These are phyloP conservation scores for Altica lythri DNA, from an alignment of 2,888 invertebrate species.

Conservation along the genomic window DNA sequence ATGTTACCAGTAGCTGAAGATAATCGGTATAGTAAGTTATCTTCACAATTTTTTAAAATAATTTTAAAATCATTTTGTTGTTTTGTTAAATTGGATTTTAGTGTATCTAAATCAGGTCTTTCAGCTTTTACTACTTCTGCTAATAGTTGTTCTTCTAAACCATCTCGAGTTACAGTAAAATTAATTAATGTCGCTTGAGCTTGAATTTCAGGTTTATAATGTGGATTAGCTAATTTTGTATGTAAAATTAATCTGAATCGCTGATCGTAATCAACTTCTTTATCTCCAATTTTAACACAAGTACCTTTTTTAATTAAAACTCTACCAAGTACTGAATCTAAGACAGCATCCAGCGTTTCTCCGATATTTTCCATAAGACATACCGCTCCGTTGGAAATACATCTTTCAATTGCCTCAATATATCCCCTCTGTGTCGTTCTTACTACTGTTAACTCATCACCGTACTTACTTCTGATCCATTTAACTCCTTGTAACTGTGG, in stretches of 20 bases:
- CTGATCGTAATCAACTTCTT: slow-evolving; percentile 86
- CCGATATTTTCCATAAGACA: slow-evolving; percentile 88
- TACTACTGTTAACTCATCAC: slow-evolving; percentile 72
- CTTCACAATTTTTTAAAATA: slow-evolving; percentile 86
- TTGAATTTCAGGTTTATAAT: slow-evolving; percentile 96
- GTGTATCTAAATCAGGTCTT: slow-evolving; percentile 84
- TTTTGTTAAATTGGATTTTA: slow-evolving; percentile 82
- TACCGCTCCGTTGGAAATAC: slow-evolving; percentile 69
- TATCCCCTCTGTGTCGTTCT: slow-evolving; percentile 82
- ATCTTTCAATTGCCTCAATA: slow-evolving; percentile 78
- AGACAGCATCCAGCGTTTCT: slow-evolving; percentile 86
- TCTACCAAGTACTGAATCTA: slow-evolving; percentile 86
- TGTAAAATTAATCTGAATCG: slow-evolving; percentile 84
- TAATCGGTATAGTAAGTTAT: slow-evolving; percentile 82
- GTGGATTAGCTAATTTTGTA: slow-evolving; percentile 93
- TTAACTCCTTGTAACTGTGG: slow-evolving; percentile 87
- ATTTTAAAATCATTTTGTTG: slow-evolving; percentile 96
- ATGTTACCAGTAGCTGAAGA: slow-evolving; percentile 93
- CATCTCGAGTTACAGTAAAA: slow-evolving; percentile 93
- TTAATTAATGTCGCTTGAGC: slow-evolving; percentile 95
- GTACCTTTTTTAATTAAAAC: slow-evolving; percentile 87
- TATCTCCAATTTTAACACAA: slow-evolving; percentile 84
- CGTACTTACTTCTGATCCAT: slow-evolving; percentile 92
- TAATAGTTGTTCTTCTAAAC: slow-evolving; percentile 87
- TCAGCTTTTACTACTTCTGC: slow-evolving; percentile 94